phyloP scores from a whole-genome alignment of 2,113 vertebrate genomes.

The Gyps fulvus region DNA sequence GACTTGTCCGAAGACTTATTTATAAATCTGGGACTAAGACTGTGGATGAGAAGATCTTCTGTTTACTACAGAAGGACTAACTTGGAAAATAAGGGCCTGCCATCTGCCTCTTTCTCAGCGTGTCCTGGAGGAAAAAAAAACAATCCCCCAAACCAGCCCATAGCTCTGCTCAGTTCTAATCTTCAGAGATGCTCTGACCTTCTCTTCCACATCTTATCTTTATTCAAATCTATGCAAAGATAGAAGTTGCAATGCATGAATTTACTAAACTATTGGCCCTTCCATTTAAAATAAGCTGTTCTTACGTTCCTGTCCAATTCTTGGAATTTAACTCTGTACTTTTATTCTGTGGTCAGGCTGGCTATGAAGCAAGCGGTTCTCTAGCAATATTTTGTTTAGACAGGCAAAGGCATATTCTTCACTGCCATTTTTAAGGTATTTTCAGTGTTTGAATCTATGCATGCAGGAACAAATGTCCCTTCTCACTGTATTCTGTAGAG shows the following conservation, averaged over 20 bases:
- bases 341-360: not conserved
- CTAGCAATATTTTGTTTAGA: conserved; percentile 50
- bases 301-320: not conserved
- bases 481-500: not conserved
- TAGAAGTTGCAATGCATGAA: not conserved
- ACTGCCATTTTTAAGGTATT: not conserved
- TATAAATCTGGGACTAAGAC: not conserved
- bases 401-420: conserved; percentile 15
- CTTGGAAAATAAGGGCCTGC: not conserved
- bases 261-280: not conserved
- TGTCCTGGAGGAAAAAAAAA: not conserved
- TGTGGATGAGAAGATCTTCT: not conserved
- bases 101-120: not conserved
- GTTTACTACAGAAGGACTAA: not conserved
- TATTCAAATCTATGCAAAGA: not conserved
- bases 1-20: not conserved
- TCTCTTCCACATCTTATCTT: not conserved
- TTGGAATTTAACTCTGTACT: not conserved
- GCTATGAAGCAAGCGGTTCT: conserved; percentile 17
- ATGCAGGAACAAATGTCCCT: not conserved
- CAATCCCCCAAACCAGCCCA: not conserved
- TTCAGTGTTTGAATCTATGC: not conserved
- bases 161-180: not conserved
- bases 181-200: not conserved
- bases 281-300: not conserved